A percentile compares a stretch with the other conserved stretches of the same genome.
Evolutionary conservation across 2,797 vertebrate genomes (phyloP).

Genomic region (Sebastes taczanowskii): DNA sequence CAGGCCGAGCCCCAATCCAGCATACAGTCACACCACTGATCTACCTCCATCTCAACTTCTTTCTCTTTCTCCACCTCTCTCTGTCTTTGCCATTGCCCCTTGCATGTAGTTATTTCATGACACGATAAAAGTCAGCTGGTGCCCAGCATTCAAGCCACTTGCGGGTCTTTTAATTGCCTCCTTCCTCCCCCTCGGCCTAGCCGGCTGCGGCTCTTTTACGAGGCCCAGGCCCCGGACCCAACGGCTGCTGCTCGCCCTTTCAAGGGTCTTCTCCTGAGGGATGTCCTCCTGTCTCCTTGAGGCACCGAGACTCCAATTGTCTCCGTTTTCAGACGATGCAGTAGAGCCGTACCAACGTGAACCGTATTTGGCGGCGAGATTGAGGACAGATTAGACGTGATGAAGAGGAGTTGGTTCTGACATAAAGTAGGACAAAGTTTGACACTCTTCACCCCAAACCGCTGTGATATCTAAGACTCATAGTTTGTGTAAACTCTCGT

Average conservation of each 20-base stretch:
- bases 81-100: constrained; percentile 77
- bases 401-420: neutral
- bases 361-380: neutral
- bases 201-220: constrained; percentile 88
- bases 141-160: constrained; percentile 85
- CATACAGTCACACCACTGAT: constrained; percentile 45
- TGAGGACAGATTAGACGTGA: neutral
- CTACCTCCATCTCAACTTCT: constrained; percentile 17
- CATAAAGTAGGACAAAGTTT: neutral
- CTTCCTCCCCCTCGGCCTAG: constrained; percentile 87
- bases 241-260: constrained; percentile 62
- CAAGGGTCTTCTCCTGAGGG: constrained; percentile 61
- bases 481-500: neutral
- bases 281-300: constrained; percentile 30
- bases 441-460: neutral
- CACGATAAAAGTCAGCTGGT: constrained; percentile 91
- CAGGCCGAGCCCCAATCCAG: constrained; percentile 67
- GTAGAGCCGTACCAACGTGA: neutral
- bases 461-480: constrained; percentile 15
- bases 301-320: constrained; percentile 25
- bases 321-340: constrained; percentile 35
- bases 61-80: constrained; percentile 43
- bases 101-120: constrained; percentile 87
- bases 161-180: constrained; percentile 90
- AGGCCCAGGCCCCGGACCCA: constrained; percentile 80